Evolutionary conservation across 2,888 invertebrate genomes (phyloP), one percentile per base, ranked within the genome.

Genomic region (Melangyna quadrimaculata): DNA sequence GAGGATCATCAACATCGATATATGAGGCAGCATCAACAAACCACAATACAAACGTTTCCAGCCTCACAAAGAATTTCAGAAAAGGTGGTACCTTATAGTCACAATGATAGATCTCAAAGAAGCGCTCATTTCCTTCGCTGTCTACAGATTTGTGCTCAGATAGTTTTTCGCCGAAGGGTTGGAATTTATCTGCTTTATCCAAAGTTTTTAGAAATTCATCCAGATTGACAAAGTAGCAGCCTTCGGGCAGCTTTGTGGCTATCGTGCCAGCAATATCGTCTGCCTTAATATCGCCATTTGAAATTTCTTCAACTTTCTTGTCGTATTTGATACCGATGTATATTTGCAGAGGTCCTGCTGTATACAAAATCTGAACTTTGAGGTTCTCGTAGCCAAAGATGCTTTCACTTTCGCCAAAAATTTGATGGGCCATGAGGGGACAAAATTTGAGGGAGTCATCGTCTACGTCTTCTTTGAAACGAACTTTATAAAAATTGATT

Each of bases 21-120:
- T 96, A 98, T 40, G 97, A 97, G 0, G 98, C 98, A 14, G 97
- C 98, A 93, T 99, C 99, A 88, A 99, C 97, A 92, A 96, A 99
- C 96, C 98, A 99, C 79, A 98, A 93, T 10, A 99, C 94, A 90
- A 98, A 97, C 0, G 98, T 97, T 92, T 99, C 98, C 88, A 99
- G 93, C 70, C 97, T 94, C 87, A 95, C 94, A 91, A 98, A 97
- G 91, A 95, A 98, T 5, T 94, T 93, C 29, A 94, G 91, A 91
- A 98, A 98, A 0, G 95, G 95, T 0, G 95, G 94, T 67, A 94
- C 94, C 14, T 94, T 94, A 87, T 95, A 94, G 89, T 96, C 95
- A 89, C 95, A 95, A 88, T 94, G 94, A 90, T 96, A 98, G n/a
- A 98, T 94, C 92, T 97, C 97, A 92, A 96, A 98, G 32, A 91